Conservation (phyloP, 2,113 vertebrate species). For the Atlantisia rogersi region DNA sequence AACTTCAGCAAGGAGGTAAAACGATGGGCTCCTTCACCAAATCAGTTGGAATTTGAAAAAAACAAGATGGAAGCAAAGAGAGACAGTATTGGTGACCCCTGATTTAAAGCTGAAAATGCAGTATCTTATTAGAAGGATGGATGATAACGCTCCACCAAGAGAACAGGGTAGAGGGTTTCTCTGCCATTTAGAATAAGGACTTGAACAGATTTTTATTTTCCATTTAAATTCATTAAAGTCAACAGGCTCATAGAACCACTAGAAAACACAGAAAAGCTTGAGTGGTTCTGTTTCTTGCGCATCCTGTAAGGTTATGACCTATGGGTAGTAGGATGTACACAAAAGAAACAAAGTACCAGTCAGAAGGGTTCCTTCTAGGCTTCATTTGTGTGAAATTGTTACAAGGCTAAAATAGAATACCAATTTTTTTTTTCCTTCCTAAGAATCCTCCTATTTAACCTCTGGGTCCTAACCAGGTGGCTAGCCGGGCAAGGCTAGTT, state of each 20-base stretch:
- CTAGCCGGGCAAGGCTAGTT: slow-evolving; percentile 6
- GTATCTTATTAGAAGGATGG: background rate
- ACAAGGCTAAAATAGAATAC: slow-evolving; percentile 28
- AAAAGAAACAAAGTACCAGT: background rate
- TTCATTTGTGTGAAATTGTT: slow-evolving; percentile 32
- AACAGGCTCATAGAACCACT: slow-evolving; percentile 21
- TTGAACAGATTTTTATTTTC: slow-evolving; percentile 44
- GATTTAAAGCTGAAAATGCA: slow-evolving; percentile 25
- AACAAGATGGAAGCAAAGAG: slow-evolving; percentile 46
- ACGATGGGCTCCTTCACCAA: slow-evolving; percentile 7
- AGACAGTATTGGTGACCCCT: background rate
- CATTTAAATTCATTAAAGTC: slow-evolving; percentile 21
- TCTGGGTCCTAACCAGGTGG: slow-evolving; percentile 47
- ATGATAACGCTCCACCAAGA: slow-evolving; percentile 26
- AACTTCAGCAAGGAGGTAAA: slow-evolving; percentile 9
- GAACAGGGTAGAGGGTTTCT: slow-evolving; percentile 18
- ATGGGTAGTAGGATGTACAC: background rate
- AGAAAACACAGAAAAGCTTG: slow-evolving; percentile 29
- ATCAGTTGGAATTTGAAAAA: slow-evolving; percentile 46
- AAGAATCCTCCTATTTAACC: slow-evolving; percentile 18
- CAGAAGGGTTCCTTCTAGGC: background rate
- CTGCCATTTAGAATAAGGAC: slow-evolving; percentile 42
- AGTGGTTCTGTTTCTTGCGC: background rate
- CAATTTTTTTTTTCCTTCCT: background rate
- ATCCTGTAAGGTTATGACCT: background rate